These are phyloP conservation scores for Xanthostigma xanthostigma DNA, from an alignment of 2,888 invertebrate genomes.

Conservation along the genomic window DNA sequence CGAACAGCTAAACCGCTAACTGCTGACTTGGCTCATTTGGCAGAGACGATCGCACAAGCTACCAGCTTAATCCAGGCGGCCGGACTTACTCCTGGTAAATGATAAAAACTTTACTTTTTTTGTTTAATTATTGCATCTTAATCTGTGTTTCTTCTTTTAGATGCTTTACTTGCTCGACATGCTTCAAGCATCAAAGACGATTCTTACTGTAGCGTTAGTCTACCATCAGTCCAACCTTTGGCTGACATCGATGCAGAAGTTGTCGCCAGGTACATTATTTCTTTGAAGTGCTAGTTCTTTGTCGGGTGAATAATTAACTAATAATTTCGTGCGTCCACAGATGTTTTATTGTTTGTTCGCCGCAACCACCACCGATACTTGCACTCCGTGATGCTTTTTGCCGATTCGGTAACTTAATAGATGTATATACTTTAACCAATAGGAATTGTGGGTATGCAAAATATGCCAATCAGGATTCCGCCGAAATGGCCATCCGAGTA, in stretches of 20 bases:
- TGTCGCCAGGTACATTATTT: conserved; percentile 39
- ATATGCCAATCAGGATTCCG: conserved; percentile 59
- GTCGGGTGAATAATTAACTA: no score
- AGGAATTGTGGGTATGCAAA: conserved; percentile 89
- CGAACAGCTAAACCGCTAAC: conserved; percentile 20
- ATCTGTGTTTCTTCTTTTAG: background rate
- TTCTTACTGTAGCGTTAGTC: conserved; percentile 47
- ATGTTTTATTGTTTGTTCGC: conserved; percentile 49
- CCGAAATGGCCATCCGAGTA: conserved; percentile 59
- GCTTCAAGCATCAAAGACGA: background rate
- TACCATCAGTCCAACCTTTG: conserved; percentile 57
- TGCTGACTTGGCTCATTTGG: conserved; percentile 49
- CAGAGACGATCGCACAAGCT: conserved; percentile 64
- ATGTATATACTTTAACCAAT: conserved; percentile 76
- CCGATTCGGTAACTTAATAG: conserved; percentile 79
- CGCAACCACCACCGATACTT: conserved; percentile 54
- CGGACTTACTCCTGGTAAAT: conserved; percentile 24
- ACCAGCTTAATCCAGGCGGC: conserved; percentile 58
- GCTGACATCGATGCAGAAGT: conserved; percentile 50
- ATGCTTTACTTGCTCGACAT: no score
- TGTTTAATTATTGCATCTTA: background rate
- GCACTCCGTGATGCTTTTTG: conserved; percentile 79
- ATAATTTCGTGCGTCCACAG: conserved; percentile 17
- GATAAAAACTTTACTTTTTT: background rate
- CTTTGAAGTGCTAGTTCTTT: conserved; percentile 7